Base-by-base conservation (phyloP, 2,113 vertebrate species). In the Danionella cerebrum region DNA sequence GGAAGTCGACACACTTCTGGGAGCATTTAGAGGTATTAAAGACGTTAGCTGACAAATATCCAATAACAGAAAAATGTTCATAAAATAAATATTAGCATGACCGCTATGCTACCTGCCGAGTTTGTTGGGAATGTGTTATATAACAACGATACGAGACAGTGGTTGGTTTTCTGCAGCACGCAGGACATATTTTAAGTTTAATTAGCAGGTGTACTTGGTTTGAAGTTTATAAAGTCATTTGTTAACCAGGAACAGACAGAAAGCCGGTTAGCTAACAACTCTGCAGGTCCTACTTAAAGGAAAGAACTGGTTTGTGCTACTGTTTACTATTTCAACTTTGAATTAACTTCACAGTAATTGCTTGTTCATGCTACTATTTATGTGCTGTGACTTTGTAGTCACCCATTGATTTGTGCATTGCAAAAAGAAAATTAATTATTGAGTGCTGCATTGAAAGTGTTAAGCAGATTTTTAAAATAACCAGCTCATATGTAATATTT, bases 1-100 rank as follows among this genome's bases (percentile, higher is more conserved):
- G 94, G 94, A 95, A 76, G 79, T 90, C 86, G 91, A 92, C 84
- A 84, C 90, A 76, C 83, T 96, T 72, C 80, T 90, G 82, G 90
- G 93, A 81, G 91, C 91, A 67, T 87, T 94, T 79, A 89, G 91
- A 92, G 93, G 93, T 88, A 89, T 69, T 72, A 5, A 21, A 24
- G 18, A 6, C 19, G 22, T 4, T 3, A 27, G 1, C 8, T 35
- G 12, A 35, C 14, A 3, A 8, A 13, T 47, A 21, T n/a, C 14
- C 16, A 13, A 14, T 64, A 48, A 16, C 29, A 35, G 24, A 45
- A 21, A 25, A 31, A 16, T 14, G 29, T 60, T 31, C 14, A 25
- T 13, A 21, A 12, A 45, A 31, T 35, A n/a, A n/a, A n/a, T 8
- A 31, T 48, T 64, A 48, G 42, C 59, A 8, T 64, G 41, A 6